These are phyloP conservation scores for Aelia acuminata DNA, from an alignment of 2,888 invertebrate genomes.

Conservation along the genomic window DNA sequence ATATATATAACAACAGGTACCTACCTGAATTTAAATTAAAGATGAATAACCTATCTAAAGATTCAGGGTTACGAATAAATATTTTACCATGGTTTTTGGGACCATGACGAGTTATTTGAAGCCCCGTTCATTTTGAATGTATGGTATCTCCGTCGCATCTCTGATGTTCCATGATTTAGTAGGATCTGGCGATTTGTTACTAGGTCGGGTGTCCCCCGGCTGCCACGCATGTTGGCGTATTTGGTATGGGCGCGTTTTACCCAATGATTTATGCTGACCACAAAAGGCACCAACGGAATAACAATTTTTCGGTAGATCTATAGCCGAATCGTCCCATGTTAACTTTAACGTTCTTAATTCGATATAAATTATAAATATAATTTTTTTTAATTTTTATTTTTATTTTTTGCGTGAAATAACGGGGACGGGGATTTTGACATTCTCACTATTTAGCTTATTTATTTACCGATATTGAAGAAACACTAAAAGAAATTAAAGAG, in stretches of 20 bases:
- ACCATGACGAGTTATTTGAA: background rate
- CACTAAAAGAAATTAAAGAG: too few species aligned
- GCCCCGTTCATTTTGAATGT: conserved; percentile 1
- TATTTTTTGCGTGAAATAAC: too few species aligned
- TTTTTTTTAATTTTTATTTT: too few species aligned
- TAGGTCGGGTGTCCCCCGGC: background rate
- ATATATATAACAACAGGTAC: too few species aligned
- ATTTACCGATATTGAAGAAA: too few species aligned
- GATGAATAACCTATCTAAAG: too few species aligned
- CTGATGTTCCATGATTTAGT: conserved; percentile 28
- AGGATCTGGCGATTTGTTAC: conserved; percentile 33
- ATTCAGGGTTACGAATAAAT: background rate
- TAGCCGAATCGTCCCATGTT: background rate
- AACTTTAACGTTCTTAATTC: background rate
- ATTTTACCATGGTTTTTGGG: background rate
- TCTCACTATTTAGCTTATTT: too few species aligned
- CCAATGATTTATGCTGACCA: conserved; percentile 4
- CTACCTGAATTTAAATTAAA: too few species aligned
- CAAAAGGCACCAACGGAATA: background rate
- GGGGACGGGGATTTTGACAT: too few species aligned
- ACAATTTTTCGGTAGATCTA: background rate
- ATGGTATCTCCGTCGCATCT: conserved; percentile 5
- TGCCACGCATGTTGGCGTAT: background rate
- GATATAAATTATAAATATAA: background rate
- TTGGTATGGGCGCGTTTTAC: background rate